A percentile compares a stretch with the other conserved stretches of the same genome.
Evolutionary conservation across 2,113 vertebrate species (phyloP).

Genomic region (Tichodroma muraria): DNA sequence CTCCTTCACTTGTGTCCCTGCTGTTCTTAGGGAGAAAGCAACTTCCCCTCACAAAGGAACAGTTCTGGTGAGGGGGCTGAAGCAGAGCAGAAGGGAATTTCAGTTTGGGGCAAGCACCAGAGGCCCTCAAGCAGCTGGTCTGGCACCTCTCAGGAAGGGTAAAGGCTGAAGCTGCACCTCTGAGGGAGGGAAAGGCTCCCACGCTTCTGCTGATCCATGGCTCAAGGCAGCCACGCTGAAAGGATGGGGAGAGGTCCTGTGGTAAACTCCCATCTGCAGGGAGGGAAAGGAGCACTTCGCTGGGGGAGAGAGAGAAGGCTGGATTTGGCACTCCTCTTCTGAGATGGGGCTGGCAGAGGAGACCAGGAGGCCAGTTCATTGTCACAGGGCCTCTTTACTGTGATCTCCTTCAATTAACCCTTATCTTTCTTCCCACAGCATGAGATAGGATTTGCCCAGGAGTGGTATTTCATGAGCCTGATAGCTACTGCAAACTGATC

Average conservation of each 20-base stretch:
- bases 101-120: not conserved
- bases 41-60: not conserved
- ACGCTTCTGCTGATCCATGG: rapidly evolving
- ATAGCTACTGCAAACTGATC: not conserved
- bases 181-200: not conserved
- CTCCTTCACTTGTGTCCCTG: not conserved
- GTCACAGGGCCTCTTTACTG: not conserved
- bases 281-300: not conserved
- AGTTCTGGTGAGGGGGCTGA: not conserved
- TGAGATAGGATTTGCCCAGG: not conserved
- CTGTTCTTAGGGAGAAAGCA: not conserved
- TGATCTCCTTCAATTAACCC: not conserved
- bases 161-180: not conserved
- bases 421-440: not conserved
- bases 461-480: not conserved
- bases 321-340: not conserved
- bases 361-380: not conserved
- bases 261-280: not conserved
- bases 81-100: not conserved
- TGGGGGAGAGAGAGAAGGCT: not conserved
- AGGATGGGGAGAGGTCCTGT: not conserved
- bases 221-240: not conserved
- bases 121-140: not conserved
- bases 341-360: not conserved
- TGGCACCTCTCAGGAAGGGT: not conserved